These are phyloP conservation scores for Philereme transversata DNA, from an alignment of 2,888 invertebrate genomes.

Conservation along the genomic window DNA sequence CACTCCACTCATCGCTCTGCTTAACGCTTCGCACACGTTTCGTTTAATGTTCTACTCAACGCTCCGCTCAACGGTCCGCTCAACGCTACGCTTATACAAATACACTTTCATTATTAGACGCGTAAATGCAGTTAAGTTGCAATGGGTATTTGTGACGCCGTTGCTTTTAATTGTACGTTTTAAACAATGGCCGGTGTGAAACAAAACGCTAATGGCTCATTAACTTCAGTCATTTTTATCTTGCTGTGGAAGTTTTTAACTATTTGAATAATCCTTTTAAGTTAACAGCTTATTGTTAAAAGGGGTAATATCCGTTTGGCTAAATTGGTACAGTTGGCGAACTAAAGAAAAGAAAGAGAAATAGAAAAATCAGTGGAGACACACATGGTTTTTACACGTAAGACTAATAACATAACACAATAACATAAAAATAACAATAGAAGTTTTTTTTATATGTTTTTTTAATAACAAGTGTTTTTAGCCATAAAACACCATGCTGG, in stretches of 20 bases:
- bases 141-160: constrained; percentile 22
- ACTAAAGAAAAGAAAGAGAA: not conserved
- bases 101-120: constrained; percentile 3
- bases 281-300: constrained; percentile 14
- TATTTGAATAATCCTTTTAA: constrained; percentile 26
- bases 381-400: too few species aligned
- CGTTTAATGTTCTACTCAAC: too few species aligned
- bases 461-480: too few species aligned
- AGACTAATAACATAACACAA: too few species aligned
- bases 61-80: constrained; percentile 1
- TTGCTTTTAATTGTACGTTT: constrained; percentile 29
- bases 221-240: constrained; percentile 30
- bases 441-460: too few species aligned
- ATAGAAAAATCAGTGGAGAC: too few species aligned
- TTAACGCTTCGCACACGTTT: not conserved
- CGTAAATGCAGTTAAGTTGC: constrained; percentile 31
- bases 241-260: constrained; percentile 22
- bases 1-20: constrained; percentile 1
- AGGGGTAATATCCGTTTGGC: constrained; percentile 12
- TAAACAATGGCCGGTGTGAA: constrained; percentile 30
- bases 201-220: constrained; percentile 32
- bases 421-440: too few species aligned
- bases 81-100: constrained; percentile 9
- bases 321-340: not conserved
- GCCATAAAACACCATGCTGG: too few species aligned